Evolutionary conservation across 1,140 invertebrate species (phyloP), one percentile per base, ranked within the genome.

Genomic region (Drosophila melanica): DNA sequence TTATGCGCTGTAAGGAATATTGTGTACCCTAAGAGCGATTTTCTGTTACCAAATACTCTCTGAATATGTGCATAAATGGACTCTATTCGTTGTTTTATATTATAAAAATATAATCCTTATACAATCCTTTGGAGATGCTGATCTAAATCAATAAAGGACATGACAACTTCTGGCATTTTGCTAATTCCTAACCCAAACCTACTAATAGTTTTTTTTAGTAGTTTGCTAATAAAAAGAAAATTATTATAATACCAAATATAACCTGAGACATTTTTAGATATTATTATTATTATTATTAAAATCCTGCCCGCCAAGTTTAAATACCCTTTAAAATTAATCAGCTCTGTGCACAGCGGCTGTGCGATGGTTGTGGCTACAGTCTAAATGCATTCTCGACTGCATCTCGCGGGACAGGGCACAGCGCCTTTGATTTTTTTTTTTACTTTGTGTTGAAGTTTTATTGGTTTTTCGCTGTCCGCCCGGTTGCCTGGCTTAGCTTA

Each of bases 371-470:
- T 42, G 57, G 58, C 51, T 72, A 58, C 18, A 70, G 60, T 62
- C 66, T 69, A 64, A 80, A 68, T 45, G 57, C 60, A 39, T 33
- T 45, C 44, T 54, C 18, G 62, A 62, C 62, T 63, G 53, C 74
- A 68, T 68, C 81, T 81, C 64, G 41, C 23, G 62, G 69, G 69
- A 86, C 12, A 42, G 39, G 69, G 35, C 41, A 51, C 63, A 45
- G 57, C 11, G 67, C 67, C 72, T 69, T 75, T 70, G 80, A 79
- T 81, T 23, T 23, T 23, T 81, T 23, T 23, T 23, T 23, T 23
- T 23, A 23, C 20, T 84, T 80, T 84, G 65, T 68, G 63, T 33
- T 59, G 45, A 65, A 79, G 59, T 85, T 84, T 66, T 41, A 45
- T 69, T 79, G 42, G n/a, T 63, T 45, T 47, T 50, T n/a, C 23